phyloP scores from a whole-genome alignment of 1,140 invertebrate genomes.

The Rhopalosiphum padi region DNA sequence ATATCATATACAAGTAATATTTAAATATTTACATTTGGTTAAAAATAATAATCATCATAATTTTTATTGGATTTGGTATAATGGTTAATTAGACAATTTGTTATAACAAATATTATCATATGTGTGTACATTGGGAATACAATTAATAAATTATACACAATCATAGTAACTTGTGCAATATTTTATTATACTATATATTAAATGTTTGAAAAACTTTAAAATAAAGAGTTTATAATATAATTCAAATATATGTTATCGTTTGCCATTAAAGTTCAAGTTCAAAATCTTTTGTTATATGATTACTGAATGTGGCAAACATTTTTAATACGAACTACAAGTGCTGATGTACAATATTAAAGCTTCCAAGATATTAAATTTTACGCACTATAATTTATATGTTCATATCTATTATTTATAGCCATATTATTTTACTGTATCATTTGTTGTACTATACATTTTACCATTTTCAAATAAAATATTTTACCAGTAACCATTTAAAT shows the following conservation, averaged over 20 bases:
- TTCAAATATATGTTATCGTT: background rate
- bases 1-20: background rate
- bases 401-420: background rate
- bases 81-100: background rate
- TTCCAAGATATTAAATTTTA: background rate
- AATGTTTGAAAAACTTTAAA: background rate
- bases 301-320: background rate
- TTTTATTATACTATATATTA: background rate
- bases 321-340: background rate
- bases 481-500: background rate
- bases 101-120: too few relatives aligned
- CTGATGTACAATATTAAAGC: background rate
- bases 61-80: background rate
- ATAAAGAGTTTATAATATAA: background rate
- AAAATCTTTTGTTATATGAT: background rate
- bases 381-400: background rate
- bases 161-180: background rate
- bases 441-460: background rate
- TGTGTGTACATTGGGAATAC: too few relatives aligned
- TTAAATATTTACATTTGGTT: background rate
- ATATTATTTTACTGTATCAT: background rate
- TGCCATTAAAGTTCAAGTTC: background rate
- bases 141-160: background rate
- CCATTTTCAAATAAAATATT: background rate
- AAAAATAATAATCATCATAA: background rate